Base-by-base conservation (phyloP, 2,888 invertebrate species). In the Amorpha juglandis region DNA sequence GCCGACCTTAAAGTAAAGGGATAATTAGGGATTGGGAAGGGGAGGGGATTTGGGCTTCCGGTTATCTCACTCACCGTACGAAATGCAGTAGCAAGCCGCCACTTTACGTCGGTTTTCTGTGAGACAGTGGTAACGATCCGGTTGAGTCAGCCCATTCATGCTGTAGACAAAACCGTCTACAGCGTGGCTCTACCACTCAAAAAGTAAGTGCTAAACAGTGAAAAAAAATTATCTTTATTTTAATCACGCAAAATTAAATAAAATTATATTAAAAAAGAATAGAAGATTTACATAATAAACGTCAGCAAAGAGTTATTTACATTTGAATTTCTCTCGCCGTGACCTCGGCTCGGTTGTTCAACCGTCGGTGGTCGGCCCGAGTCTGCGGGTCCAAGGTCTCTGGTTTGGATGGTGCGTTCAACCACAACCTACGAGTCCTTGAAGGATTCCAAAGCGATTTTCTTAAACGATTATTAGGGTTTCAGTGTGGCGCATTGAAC, bases 331-430 rank as follows among this genome's bases (percentile, higher is more conserved):
- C 67, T 71, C 70, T 72, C 67, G 47, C 62, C 33, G 64, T 69
- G 77, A 82, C 86, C 82, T 86, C 84, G 4, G 77, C 70, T 68
- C 67, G 79, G 78, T 74, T 79, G 71, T 81, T 82, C 76, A 82
- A 78, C 79, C 75, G 45, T 14, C 11, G 45, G 14, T 45, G 45
- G 11, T 45, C 45, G 45, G 45, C 14, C 74, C 71, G 73, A 67
- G 70, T 70, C 33, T 47, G 47, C 14, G 14, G 53, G 33, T 42
- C 42, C 38, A 19, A 38, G 58, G 38, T 1, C 52, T 52, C 52
- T 38, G 38, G 47, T 52, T 27, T 38, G 38, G 47, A 58, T 53
- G 47, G 74, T 72, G 27, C 71, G 53, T 76, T 77, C 73, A 76
- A 72, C 71, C 66, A 66, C 52, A 69, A 69, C 74, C 70, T 68